These are phyloP conservation scores for Cercocebus atys DNA, from an alignment of 2,113 vertebrate genomes.

Conservation along the genomic window DNA sequence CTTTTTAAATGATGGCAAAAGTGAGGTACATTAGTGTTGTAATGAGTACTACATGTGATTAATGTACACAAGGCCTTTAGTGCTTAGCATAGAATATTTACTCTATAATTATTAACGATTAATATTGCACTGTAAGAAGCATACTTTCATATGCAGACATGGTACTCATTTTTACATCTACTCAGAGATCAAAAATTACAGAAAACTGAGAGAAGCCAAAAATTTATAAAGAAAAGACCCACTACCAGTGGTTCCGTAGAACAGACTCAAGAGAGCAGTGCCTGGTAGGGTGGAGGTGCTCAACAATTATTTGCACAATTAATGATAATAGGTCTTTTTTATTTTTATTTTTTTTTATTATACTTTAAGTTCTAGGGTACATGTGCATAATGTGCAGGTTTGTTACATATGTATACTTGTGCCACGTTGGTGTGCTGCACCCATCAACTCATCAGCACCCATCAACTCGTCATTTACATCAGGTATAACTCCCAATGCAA, in stretches of 20 bases:
- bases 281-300: not conserved
- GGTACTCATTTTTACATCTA: not conserved
- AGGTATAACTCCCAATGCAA: too few species aligned
- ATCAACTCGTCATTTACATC: too few species aligned
- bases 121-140: not conserved
- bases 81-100: constrained; percentile 2
- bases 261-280: not conserved
- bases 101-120: constrained; percentile 34
- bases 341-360: too few species aligned
- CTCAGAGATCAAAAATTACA: not conserved
- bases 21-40: not conserved
- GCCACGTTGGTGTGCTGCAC: too few species aligned
- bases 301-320: not conserved
- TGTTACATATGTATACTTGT: too few species aligned
- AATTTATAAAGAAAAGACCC: not conserved
- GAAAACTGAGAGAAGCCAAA: not conserved
- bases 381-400: too few species aligned
- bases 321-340: not conserved
- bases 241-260: not conserved
- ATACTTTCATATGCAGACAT: not conserved
- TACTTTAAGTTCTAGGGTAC: too few species aligned
- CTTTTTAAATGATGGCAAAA: not conserved
- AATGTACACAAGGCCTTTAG: not conserved
- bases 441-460: too few species aligned
- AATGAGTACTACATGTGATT: not conserved